Evolutionary conservation across 2,113 vertebrate species (phyloP).

Genomic region (Phaethornis superciliosus): DNA sequence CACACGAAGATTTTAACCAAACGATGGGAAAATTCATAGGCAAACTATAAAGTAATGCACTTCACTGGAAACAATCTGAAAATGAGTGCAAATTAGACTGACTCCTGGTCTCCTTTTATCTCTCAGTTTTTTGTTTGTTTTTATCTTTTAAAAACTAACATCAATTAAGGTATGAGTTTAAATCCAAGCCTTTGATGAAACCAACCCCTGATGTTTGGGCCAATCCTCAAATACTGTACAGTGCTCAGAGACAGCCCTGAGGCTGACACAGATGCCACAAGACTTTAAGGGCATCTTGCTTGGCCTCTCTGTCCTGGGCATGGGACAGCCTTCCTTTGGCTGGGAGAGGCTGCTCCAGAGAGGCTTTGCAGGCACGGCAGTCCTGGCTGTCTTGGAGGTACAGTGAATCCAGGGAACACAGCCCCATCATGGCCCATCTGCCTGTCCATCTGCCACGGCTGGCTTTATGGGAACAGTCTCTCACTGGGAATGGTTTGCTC

Average conservation of each 20-base stretch:
- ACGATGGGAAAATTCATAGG: background rate
- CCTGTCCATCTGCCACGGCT: background rate
- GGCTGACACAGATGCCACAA: background rate
- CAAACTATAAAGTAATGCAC: background rate
- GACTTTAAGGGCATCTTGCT: background rate
- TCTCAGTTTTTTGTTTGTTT: background rate
- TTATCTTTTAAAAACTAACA: background rate
- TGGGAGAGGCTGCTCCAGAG: background rate
- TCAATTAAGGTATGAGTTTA: background rate
- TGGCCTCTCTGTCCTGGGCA: too few species aligned
- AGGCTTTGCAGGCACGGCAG: background rate
- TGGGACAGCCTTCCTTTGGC: accelerated
- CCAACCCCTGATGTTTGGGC: background rate
- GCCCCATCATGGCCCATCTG: accelerated
- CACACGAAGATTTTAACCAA: background rate
- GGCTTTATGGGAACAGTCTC: background rate
- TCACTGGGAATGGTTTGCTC: background rate
- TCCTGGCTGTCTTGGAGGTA: accelerated
- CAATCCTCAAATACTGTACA: background rate
- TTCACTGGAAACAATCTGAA: background rate
- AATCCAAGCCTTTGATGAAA: background rate
- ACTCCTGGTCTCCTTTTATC: background rate
- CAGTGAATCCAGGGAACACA: background rate
- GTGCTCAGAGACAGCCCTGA: background rate
- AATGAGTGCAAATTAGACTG: background rate